Conservation (phyloP, 1,140 invertebrate species). For the Stegodyphus mimosarum region DNA sequence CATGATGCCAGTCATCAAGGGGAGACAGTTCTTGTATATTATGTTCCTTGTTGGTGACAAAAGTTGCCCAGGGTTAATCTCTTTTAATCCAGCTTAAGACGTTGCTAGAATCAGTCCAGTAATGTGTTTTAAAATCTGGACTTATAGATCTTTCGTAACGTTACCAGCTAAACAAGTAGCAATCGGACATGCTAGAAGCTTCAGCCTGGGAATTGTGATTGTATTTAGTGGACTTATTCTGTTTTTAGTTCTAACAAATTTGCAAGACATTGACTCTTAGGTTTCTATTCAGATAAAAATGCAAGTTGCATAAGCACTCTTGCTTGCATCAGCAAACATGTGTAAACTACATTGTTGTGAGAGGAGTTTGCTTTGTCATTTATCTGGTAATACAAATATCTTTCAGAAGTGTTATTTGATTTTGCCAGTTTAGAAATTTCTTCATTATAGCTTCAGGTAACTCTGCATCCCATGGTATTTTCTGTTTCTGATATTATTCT, state of each 20-base stretch:
- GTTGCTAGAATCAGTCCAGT: slow-evolving; percentile 31
- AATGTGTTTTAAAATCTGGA: background rate
- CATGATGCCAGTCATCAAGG: slow-evolving; percentile 65
- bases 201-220: slow-evolving; percentile 56
- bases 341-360: background rate
- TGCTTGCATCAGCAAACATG: background rate
- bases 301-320: background rate
- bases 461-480: too few species aligned
- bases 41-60: background rate
- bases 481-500: too few species aligned
- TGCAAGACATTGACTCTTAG: background rate
- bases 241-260: slow-evolving; percentile 46
- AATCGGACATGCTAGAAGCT: slow-evolving; percentile 49
- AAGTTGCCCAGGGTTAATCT: too few species aligned
- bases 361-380: too few species aligned
- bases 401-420: too few species aligned
- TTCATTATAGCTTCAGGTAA: too few species aligned
- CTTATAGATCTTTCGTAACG: background rate
- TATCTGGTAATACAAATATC: too few species aligned
- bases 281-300: background rate
- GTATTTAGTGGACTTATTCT: slow-evolving; percentile 44
- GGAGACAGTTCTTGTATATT: slow-evolving; percentile 41
- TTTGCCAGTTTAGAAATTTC: too few species aligned
- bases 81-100: slow-evolving; percentile 12
- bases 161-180: background rate